These are phyloP conservation scores for Nasonia vitripennis DNA, from an alignment of 1,140 invertebrate genomes.

Conservation along the genomic window DNA sequence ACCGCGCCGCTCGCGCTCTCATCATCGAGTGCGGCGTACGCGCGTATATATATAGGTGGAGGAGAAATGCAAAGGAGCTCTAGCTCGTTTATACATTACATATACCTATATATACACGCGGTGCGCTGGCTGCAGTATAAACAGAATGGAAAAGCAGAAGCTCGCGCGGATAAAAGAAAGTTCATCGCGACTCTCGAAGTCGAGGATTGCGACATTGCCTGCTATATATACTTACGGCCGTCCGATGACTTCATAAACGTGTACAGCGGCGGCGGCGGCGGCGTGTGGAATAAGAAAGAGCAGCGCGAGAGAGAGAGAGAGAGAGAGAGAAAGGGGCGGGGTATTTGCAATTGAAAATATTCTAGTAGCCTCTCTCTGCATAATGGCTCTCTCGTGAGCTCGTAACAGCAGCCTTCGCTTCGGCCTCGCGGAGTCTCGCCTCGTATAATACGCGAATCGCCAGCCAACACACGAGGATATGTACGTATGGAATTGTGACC, in stretches of 20 bases:
- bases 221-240: neutral
- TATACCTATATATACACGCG: neutral
- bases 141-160: neutral
- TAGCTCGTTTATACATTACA: neutral
- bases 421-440: neutral
- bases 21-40: conserved; percentile 7
- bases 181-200: too few relatives aligned
- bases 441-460: neutral
- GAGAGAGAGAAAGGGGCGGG: conserved; percentile 8
- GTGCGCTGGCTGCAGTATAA: neutral
- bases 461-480: neutral
- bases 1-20: neutral
- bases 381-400: neutral
- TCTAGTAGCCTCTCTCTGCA: conserved; percentile 18
- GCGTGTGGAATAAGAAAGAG: neutral
- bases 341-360: conserved; percentile 48
- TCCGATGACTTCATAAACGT: conserved; percentile 43
- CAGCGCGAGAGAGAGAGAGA: too few relatives aligned
- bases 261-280: neutral
- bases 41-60: neutral
- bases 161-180: neutral
- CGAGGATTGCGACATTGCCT: conserved; percentile 19
- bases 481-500: neutral
- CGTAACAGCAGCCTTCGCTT: conserved; percentile 8
- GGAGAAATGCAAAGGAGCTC: conserved; percentile 6